Base-by-base conservation (phyloP, 2,113 vertebrate genomes). In the Psammodynastes pulverulentus region DNA sequence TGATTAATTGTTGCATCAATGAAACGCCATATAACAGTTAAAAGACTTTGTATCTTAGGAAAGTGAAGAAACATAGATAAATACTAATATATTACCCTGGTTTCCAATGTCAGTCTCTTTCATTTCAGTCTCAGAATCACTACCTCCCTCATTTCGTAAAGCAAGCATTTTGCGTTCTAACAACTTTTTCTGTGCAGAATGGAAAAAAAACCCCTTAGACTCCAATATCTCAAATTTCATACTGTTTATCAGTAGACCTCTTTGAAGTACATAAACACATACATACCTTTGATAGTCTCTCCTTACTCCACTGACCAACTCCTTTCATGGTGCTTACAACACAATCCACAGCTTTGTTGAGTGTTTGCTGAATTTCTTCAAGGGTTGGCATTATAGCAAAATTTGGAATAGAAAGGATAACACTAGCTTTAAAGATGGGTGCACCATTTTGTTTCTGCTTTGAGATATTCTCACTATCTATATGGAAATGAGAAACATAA, bases 271-370 rank as follows among this genome's bases (percentile, higher is more conserved):
- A 62, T 17, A 49, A 52, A 79, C 24, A 89, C 97, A 62, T 48
- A 89, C 97, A 67, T 48, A 99, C 99, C 98, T 98, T 98, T 49
- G 97, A 98, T 92, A 97, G 96, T 87, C 97, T 98, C 93, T 99
- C 98, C 46, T 97, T 97, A 94, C 97, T 98, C 99, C 99, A 99
- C 92, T 98, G 98, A 91, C 96, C 96, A 4, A 99, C 98, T 43
- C 98, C 98, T 96, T 98, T 99, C 94, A 96, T 98, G 91, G 98
- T 98, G 15, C 95, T 98, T 96, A 99, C 95, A 84, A 99, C 96
- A 92, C 90, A 97, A 43, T 98, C 98, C 87, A 99, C 98, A 0
- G 96, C 97, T 95, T 96, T 97, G 96, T 98, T 99, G 93, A 99
- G 95, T 0, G 94, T 97, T 96, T 99, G 98, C 93, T 99, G 99